Base-by-base conservation (phyloP, 2,113 vertebrate species). In the Pungitius pungitius region DNA sequence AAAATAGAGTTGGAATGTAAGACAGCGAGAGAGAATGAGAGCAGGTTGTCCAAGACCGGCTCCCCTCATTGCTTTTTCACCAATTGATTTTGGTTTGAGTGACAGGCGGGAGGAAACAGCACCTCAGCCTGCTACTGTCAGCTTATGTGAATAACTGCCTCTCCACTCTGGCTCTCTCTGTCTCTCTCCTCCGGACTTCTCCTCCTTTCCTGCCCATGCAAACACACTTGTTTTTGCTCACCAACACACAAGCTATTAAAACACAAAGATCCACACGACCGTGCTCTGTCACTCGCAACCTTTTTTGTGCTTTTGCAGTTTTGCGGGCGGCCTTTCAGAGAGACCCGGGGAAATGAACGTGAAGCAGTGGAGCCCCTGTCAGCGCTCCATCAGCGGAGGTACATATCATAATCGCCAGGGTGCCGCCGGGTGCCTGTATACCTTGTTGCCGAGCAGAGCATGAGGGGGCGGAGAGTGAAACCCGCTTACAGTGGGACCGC, bases 71-170 rank as follows among this genome's bases (percentile, higher is more conserved):
- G 75, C 85, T 80, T 84, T 92, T 91, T 89, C 80, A 89, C 75
- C 69, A 85, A 92, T 91, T 87, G 91, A 92, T 92, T 91, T 90
- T 77, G 79, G 75, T 75, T 86, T 92, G 92, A 94, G 67, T 89
- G 90, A 80, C 91, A 89, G 82, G 71, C 61, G 70, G 81, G 87
- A 83, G 86, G 77, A 91, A 88, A 85, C 85, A 81, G 82, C 85
- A 84, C 81, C 84, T 91, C 84, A 82, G 82, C 85, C 79, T 88
- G 90, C 90, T 86, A 82, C 89, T 91, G 90, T 92, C 89, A 89
- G 87, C 83, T 89, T 89, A 84, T 78, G 87, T 86, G 90, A 90
- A 89, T 87, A 84, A 90, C 80, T 89, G 83, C 71, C 82, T 85
- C 78, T 76, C 77, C 55, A 24, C 40, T 55, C 73, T 58, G 17